A percentile compares a stretch with the other conserved stretches of the same genome.
These are phyloP conservation scores for Porites lutea DNA, from an alignment of 64 coral and sea anemone genomes.

Conservation along the genomic window DNA sequence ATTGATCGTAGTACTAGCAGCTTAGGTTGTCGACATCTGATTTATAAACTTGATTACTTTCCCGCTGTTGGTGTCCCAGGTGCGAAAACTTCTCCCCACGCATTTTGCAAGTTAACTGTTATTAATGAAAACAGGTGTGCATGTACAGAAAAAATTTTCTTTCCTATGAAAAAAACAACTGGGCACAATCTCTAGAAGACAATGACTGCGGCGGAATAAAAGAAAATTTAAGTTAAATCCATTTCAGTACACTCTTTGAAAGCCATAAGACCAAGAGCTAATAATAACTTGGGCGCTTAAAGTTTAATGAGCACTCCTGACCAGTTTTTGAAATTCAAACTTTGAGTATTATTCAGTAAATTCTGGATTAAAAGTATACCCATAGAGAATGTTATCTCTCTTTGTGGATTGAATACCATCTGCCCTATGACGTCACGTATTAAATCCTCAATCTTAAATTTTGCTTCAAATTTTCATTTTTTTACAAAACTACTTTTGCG, in stretches of 20 bases:
- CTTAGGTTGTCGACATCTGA: neutral
- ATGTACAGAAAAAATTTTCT: neutral
- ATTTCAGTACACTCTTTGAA: neutral
- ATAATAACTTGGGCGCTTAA: neutral
- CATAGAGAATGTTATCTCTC: neutral
- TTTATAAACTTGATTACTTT: neutral
- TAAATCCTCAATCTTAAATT: neutral
- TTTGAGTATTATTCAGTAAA: neutral
- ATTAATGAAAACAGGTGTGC: conserved; percentile 24
- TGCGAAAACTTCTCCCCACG: conserved; percentile 28
- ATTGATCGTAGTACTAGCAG: neutral
- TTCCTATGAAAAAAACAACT: neutral
- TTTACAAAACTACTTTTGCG: neutral
- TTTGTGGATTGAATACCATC: neutral
- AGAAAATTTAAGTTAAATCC: neutral
- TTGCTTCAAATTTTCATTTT: neutral
- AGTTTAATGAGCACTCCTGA: neutral
- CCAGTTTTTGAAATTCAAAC: conserved; percentile 8
- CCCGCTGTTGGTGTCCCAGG: conserved; percentile 20
- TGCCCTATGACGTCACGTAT: conserved; percentile 6
- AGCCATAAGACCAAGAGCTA: neutral
- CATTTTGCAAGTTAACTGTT: neutral
- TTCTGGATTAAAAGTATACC: neutral
- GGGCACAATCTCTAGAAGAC: neutral
- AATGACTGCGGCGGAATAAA: conserved; percentile 10